Conservation (phyloP, 1,140 invertebrate genomes). For the Eciton burchellii region DNA sequence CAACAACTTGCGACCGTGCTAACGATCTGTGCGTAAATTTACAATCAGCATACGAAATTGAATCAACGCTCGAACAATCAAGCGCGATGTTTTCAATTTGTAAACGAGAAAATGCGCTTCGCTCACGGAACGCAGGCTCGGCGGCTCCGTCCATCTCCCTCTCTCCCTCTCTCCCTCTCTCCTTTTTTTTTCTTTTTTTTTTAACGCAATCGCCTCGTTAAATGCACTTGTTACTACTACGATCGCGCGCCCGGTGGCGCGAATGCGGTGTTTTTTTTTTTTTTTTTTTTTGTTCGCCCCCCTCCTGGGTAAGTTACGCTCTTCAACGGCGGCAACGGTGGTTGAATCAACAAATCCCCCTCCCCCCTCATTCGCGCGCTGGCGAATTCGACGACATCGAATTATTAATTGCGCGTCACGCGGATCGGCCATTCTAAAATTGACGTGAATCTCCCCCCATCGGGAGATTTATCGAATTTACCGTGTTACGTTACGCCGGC, state of each 20-base stretch:
- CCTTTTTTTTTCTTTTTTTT: background rate
- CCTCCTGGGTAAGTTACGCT: constrained; percentile 15
- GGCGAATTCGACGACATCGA: constrained; percentile 11
- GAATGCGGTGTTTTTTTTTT: too few species aligned
- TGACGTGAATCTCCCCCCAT: constrained; percentile 8
- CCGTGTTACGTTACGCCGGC: background rate
- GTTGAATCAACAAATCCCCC: constrained; percentile 26
- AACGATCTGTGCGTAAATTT: constrained; percentile 49
- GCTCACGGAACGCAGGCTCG: constrained; percentile 11
- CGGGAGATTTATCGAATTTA: background rate
- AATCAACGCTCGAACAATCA: constrained; percentile 53
- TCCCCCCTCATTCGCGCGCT: too few species aligned
- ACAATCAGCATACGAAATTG: constrained; percentile 55
- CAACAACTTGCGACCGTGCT: constrained; percentile 17
- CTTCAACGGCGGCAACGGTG: background rate
- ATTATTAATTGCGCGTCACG: constrained; percentile 28
- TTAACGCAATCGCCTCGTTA: constrained; percentile 51
- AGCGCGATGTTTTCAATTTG: constrained; percentile 51
- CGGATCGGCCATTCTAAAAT: background rate
- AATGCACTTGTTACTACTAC: constrained; percentile 36
- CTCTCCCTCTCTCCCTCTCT: background rate
- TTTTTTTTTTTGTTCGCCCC: too few species aligned
- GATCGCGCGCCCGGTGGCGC: background rate
- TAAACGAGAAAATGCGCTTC: constrained; percentile 48
- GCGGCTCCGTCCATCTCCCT: too few species aligned